Conservation (phyloP, 1,140 invertebrate species). For the Bombus affinis region DNA sequence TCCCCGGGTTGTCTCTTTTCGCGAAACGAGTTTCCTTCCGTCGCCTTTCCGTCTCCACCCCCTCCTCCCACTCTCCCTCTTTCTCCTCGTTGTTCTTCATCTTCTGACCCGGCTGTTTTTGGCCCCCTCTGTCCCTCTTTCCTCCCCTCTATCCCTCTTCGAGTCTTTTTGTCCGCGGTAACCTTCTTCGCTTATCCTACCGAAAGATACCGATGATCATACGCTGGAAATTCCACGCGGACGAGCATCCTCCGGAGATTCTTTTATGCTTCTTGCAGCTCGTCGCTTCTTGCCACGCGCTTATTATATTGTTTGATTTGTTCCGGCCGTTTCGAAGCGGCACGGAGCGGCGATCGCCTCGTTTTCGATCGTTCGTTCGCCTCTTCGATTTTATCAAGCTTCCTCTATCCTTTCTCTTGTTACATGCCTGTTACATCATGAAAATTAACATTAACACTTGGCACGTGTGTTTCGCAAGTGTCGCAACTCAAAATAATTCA, state of each 20-base stretch:
- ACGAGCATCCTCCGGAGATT: slow-evolving; percentile 34
- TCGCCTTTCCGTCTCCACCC: slow-evolving; percentile 50
- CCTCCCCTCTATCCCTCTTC: slow-evolving; percentile 15
- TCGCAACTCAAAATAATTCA: not conserved
- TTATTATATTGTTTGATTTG: slow-evolving; percentile 56
- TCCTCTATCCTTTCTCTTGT: not conserved
- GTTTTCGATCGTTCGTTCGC: slow-evolving; percentile 1
- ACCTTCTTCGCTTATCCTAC: slow-evolving; percentile 53
- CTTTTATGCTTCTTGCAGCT: slow-evolving; percentile 37
- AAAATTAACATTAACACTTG: not conserved
- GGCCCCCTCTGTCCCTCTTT: not conserved
- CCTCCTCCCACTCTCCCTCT: slow-evolving; percentile 20
- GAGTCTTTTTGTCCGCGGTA: slow-evolving; percentile 43
- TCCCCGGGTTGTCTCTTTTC: slow-evolving; percentile 54
- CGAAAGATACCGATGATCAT: slow-evolving; percentile 47
- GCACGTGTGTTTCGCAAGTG: not conserved
- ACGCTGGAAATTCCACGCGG: slow-evolving; percentile 48
- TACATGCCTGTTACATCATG: not conserved
- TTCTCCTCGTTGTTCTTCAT: slow-evolving; percentile 48
- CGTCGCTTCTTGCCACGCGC: slow-evolving; percentile 48
- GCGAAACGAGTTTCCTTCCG: slow-evolving; percentile 53
- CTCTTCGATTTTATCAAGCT: not conserved
- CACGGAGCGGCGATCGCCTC: slow-evolving; percentile 10
- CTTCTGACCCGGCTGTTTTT: slow-evolving; percentile 47
- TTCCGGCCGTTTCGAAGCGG: slow-evolving; percentile 37